Base-by-base conservation (phyloP, 2,113 vertebrate genomes). In the Proterorhinus semilunaris region DNA sequence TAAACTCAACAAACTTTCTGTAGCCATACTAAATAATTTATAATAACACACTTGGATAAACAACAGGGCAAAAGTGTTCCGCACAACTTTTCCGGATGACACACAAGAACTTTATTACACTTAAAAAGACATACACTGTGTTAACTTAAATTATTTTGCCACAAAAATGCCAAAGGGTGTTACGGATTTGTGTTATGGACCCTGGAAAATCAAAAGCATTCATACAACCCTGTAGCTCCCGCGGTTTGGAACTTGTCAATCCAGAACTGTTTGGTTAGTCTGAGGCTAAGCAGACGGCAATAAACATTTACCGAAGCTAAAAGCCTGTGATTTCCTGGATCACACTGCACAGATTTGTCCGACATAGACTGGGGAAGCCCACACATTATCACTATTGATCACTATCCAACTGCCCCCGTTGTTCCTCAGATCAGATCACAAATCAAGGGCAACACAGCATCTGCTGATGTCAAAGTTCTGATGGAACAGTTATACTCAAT, bases 401-500 rank as follows among this genome's bases (percentile, higher is more conserved):
- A n/a, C 48, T 72, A 16, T 74, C 64, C 75, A 80, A 83, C 68
- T 57, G 43, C 52, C 72, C 72, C 71, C 65, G 57, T 75, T 77
- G 66, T 63, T 36, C 68, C 68, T 36, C 64, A 63, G 69, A 78
- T 87, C 65, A 73, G 76, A 85, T 84, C 78, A 75, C 65, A 72
- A 81, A 84, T 75, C 70, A 85, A 80, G 75, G 69, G 49, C 66
- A 75, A 52, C 5, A 57, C 66, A 65, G 69, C 6, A 59, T 36
- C 68, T 81, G 82, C 75, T 73, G 81, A 81, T 74, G 78, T 80
- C 66, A 63, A 68, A 81, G 50, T 65, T 74, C 80, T 80, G 85
- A 74, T 78, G 71, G 58, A 72, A 68, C 81, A 71, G 84, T 87
- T 83, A 73, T 74, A 72, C 43, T 75, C 54, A 69, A 84, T 86